Conservation (phyloP, 1,140 invertebrate species). For the Pollicipes pollicipes region DNA sequence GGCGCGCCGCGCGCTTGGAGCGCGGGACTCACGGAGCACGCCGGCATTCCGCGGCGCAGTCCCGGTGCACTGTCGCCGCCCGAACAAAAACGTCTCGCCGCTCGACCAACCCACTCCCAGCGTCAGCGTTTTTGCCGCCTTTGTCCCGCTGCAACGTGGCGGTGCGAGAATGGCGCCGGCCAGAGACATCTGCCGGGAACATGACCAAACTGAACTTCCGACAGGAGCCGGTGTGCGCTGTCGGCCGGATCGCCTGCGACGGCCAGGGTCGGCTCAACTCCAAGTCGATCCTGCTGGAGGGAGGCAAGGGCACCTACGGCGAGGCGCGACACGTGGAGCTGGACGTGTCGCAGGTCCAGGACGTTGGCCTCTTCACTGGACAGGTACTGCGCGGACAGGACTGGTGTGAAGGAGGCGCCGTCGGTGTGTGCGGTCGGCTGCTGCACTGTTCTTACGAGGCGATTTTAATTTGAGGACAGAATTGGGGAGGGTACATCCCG, state of each 20-base stretch:
- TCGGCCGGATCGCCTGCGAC: slow-evolving; percentile 51
- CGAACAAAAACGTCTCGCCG: too few species aligned
- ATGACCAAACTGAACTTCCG: slow-evolving; percentile 7
- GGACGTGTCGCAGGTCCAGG: slow-evolving; percentile 41
- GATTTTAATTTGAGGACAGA: too few species aligned
- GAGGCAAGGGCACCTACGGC: slow-evolving; percentile 35
- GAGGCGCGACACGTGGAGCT: slow-evolving; percentile 30
- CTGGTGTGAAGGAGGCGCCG: too few species aligned
- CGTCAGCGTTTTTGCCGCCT: background rate
- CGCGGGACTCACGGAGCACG: too few species aligned
- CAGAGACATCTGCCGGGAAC: background rate
- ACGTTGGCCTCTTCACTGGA: slow-evolving; percentile 63
- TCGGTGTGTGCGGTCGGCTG: too few species aligned
- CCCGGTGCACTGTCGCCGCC: too few species aligned
- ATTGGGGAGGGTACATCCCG: too few species aligned
- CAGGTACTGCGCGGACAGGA: slow-evolving; percentile 36
- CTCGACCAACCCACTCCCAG: too few species aligned
- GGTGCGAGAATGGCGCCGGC: background rate
- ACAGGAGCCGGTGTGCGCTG: slow-evolving; percentile 26
- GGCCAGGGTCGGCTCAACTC: slow-evolving; percentile 41
- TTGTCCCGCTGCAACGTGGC: background rate
- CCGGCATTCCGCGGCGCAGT: too few species aligned
- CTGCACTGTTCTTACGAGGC: too few species aligned
- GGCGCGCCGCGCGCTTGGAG: too few species aligned
- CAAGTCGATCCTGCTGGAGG: slow-evolving; percentile 47